Conservation (phyloP, 1,140 invertebrate species). For the Cryptotermes secundus region DNA sequence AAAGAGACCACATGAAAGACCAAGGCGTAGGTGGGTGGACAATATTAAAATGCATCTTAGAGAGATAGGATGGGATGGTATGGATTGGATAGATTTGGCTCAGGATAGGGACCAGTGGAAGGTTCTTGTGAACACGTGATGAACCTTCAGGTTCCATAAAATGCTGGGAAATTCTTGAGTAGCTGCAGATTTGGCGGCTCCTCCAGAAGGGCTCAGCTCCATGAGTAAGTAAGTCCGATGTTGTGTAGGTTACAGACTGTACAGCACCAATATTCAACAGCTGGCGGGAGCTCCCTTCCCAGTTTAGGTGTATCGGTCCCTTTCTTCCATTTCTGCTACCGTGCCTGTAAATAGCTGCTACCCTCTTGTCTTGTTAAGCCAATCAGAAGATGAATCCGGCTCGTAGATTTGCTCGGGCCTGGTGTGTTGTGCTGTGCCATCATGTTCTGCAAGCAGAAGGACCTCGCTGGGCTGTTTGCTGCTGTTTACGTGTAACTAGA, state of each 20-base stretch:
- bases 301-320: not conserved
- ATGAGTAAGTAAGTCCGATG: no score
- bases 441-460: not conserved
- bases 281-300: not conserved
- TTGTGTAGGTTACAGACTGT: not conserved
- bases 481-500: not conserved
- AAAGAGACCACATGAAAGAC: no score
- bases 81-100: no score
- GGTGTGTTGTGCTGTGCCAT: not conserved
- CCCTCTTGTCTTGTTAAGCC: not conserved
- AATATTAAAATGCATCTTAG: no score
- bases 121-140: no score
- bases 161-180: no score
- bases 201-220: no score
- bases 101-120: no score
- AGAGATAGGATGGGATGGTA: no score
- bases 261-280: not conserved
- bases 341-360: not conserved
- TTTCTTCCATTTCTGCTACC: not conserved
- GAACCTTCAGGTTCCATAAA: no score
- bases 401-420: not conserved
- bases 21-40: no score
- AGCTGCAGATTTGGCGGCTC: no score
- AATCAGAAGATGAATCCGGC: not conserved
- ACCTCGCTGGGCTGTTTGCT: not conserved